phyloP scores from a whole-genome alignment of 2,888 invertebrate genomes.

The Peribatodes rhomboidaria region DNA sequence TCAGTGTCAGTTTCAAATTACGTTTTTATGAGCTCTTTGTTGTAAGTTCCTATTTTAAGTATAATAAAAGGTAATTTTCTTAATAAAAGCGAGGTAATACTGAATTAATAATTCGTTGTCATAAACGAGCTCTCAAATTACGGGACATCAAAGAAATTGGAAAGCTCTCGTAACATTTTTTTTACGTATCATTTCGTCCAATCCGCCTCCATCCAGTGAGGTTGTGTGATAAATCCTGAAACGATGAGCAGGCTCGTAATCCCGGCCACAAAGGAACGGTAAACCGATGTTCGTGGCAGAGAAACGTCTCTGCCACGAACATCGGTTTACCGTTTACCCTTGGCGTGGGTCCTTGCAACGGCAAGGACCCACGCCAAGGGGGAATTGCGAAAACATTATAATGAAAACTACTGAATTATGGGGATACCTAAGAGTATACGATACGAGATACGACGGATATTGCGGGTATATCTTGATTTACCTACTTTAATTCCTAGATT shows the following conservation, averaged over 20 bases:
- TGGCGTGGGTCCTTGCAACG: too few relatives aligned
- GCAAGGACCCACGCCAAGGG: conserved; percentile 2
- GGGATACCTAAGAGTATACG: too few relatives aligned
- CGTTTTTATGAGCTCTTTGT: too few relatives aligned
- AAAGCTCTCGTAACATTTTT: conserved; percentile 18
- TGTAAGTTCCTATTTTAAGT: neutral
- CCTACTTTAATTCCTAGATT: too few relatives aligned
- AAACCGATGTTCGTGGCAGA: conserved; percentile 25
- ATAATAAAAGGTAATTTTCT: conserved; percentile 1
- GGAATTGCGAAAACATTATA: neutral
- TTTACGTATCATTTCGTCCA: conserved; percentile 27
- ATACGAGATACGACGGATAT: too few relatives aligned
- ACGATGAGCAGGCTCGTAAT: conserved; percentile 56
- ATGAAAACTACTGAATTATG: neutral
- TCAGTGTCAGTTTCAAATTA: too few relatives aligned
- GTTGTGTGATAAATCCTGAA: conserved; percentile 64
- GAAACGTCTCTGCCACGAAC: conserved; percentile 10
- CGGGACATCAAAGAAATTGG: conserved; percentile 15
- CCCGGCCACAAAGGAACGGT: conserved; percentile 43
- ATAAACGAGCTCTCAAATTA: conserved; percentile 2
- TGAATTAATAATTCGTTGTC: conserved; percentile 7
- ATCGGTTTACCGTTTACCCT: conserved; percentile 37
- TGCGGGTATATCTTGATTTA: too few relatives aligned
- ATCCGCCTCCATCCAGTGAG: conserved; percentile 49
- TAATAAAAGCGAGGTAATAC: neutral